Percentiles rank a stretch among this genome's conserved stretches.
Evolutionary conservation across 2,888 invertebrate genomes (phyloP).

Genomic region (Philereme transversata): DNA sequence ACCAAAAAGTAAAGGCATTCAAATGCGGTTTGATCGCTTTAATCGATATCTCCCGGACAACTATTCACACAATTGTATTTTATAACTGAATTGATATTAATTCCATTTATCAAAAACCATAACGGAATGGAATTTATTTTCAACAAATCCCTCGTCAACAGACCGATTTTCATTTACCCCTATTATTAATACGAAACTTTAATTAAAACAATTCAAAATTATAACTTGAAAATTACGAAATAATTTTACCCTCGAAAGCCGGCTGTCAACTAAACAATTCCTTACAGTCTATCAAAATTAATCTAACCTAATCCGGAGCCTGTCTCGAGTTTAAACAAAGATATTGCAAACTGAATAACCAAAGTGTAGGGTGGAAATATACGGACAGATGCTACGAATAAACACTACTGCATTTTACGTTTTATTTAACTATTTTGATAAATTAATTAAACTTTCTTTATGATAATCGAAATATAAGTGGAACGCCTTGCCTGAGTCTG

Average conservation of each 20-base stretch:
- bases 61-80: too few relatives aligned
- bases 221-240: constrained; percentile 72
- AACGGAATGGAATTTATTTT: constrained; percentile 3
- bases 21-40: too few relatives aligned
- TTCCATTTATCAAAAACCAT: background rate
- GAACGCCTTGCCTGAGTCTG: too few relatives aligned
- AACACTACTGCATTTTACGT: too few relatives aligned
- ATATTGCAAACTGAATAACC: constrained; percentile 76
- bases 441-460: too few relatives aligned
- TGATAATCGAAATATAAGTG: too few relatives aligned
- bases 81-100: too few relatives aligned
- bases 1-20: too few relatives aligned
- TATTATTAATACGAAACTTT: constrained; percentile 68
- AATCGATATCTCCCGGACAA: too few relatives aligned
- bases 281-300: constrained; percentile 81
- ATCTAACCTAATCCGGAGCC: constrained; percentile 76
- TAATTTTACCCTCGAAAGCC: constrained; percentile 71
- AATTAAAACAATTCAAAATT: constrained; percentile 75
- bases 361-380: constrained; percentile 53
- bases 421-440: too few relatives aligned
- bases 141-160: constrained; percentile 57
- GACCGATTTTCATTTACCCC: constrained; percentile 50
- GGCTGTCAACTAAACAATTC: constrained; percentile 78
- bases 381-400: constrained; percentile 35
- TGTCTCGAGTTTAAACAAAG: constrained; percentile 79